A percentile compares a stretch with the other conserved stretches of the same genome.
phyloP scores from a whole-genome alignment of 2,797 vertebrate genomes.

The Spea hammondii region DNA sequence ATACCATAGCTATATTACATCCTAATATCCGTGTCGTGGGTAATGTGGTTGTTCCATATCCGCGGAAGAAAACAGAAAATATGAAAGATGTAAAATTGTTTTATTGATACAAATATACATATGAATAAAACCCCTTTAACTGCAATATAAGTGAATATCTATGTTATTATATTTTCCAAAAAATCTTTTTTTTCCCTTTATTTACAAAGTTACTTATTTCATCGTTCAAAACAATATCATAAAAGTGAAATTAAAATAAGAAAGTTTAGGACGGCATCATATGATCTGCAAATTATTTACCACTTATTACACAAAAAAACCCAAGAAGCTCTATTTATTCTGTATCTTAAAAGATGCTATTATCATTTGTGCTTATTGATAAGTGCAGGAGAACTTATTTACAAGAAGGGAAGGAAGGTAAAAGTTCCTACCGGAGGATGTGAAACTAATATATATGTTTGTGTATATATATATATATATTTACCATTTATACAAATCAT shows the following conservation, averaged over 20 bases:
- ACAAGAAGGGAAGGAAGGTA: constrained; percentile 67
- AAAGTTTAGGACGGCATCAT: constrained; percentile 37
- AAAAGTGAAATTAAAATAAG: constrained; percentile 33
- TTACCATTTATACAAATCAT: constrained; percentile 79
- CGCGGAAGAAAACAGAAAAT: constrained; percentile 16
- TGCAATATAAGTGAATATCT: constrained; percentile 69
- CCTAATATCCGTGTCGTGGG: too few species aligned
- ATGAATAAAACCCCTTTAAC: constrained; percentile 78
- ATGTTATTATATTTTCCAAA: constrained; percentile 69
- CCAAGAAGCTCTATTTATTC: background rate
- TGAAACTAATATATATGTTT: constrained; percentile 59
- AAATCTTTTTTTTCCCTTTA: constrained; percentile 59
- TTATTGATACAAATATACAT: constrained; percentile 90
- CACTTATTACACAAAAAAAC: background rate
- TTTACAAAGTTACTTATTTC: constrained; percentile 64
- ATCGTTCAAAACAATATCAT: constrained; percentile 60
- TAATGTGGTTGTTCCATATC: background rate
- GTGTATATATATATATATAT: constrained; percentile 61
- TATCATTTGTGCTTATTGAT: constrained; percentile 60
- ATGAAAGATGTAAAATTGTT: constrained; percentile 82
- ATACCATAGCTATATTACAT: too few species aligned
- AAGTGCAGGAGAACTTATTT: constrained; percentile 62
- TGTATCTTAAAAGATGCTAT: background rate
- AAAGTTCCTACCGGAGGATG: constrained; percentile 66
- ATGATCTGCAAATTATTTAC: constrained; percentile 16